Conservation (phyloP, 2,113 vertebrate genomes). For the Cyanocitta stelleri region DNA sequence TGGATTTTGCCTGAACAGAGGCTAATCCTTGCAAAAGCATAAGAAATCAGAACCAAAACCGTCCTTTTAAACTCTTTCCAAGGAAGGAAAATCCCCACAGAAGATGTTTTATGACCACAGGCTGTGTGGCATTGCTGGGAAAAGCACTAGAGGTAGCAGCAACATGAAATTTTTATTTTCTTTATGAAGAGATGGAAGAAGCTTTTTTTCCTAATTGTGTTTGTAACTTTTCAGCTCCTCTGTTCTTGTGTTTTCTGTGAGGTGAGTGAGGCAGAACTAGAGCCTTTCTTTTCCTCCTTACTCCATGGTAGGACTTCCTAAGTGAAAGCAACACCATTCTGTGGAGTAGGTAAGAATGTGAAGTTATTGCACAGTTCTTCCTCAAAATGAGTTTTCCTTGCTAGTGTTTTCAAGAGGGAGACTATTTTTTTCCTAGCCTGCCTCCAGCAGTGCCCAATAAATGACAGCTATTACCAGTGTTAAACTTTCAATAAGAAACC, state of each 20-base stretch:
- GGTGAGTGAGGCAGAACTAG: not conserved
- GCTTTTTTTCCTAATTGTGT: not conserved
- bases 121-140: not conserved
- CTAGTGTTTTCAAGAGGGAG: not conserved
- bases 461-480: not conserved
- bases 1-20: not conserved
- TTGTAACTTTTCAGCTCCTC: not conserved
- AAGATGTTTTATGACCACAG: not conserved
- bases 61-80: not conserved
- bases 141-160: not conserved
- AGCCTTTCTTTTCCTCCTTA: not conserved
- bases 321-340: not conserved
- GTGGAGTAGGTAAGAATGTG: not conserved
- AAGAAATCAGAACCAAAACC: not conserved
- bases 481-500: not conserved
- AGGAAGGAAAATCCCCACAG: not conserved
- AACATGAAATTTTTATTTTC: not conserved
- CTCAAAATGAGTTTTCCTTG: not conserved
- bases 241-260: not conserved
- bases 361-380: not conserved
- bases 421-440: not conserved
- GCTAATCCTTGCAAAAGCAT: not conserved
- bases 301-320: not conserved
- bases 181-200: not conserved
- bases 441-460: not conserved